A percentile compares a stretch with the other conserved stretches of the same genome.
Evolutionary conservation across 2,797 vertebrate species (phyloP).

Genomic region (Sebastes minor): DNA sequence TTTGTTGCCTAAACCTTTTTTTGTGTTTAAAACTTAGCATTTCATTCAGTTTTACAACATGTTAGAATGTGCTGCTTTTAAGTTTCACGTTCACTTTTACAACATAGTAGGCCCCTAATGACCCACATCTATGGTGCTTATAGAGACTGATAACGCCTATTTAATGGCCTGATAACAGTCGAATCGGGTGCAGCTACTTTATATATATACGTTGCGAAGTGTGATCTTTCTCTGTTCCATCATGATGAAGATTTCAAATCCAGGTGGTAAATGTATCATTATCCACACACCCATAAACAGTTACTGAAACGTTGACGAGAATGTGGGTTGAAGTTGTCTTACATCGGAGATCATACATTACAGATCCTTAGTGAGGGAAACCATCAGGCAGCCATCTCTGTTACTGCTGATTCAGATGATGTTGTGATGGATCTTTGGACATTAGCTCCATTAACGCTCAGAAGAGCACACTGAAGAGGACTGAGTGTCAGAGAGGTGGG

Average conservation of each 20-base stretch:
- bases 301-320: background rate
- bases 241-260: background rate
- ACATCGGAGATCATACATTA: no score
- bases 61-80: no score
- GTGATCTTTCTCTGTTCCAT: background rate
- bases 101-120: no score
- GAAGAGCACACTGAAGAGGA: background rate
- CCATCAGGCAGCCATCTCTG: no score
- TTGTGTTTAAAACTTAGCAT: no score
- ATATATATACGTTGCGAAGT: background rate
- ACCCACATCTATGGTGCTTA: no score
- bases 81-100: no score
- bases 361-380: background rate
- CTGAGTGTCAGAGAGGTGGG: background rate
- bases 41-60: no score
- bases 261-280: background rate
- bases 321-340: background rate
- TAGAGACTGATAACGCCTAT: no score
- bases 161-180: no score
- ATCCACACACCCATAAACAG: background rate
- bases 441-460: background rate
- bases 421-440: background rate
- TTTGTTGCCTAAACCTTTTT: no score
- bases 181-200: background rate
- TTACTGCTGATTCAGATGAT: background rate